Evolutionary conservation across 2,113 vertebrate genomes (phyloP).

Genomic region (Symphodus melops): DNA sequence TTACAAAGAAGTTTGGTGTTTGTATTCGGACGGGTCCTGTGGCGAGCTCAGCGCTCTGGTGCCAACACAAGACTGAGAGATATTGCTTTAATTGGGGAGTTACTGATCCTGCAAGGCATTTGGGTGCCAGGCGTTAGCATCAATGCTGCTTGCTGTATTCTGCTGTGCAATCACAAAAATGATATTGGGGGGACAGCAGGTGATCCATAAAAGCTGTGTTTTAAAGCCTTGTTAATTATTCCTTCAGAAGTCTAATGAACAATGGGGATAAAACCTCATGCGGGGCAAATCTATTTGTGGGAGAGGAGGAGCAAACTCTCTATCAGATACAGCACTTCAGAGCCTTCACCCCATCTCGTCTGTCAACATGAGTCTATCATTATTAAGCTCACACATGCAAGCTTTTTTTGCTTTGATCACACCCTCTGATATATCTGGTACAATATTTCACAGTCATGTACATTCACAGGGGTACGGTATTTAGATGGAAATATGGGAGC

Average conservation of each 20-base stretch:
- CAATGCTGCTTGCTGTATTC: slow-evolving; percentile 79
- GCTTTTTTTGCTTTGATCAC: slow-evolving; percentile 65
- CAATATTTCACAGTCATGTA: slow-evolving; percentile 59
- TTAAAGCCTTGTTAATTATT: slow-evolving; percentile 89
- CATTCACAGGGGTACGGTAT: slow-evolving; percentile 47
- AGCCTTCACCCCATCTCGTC: slow-evolving; percentile 61
- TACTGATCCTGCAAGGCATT: slow-evolving; percentile 84
- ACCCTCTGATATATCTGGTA: slow-evolving; percentile 35
- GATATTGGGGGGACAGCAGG: slow-evolving; percentile 86
- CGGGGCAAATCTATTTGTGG: slow-evolving; percentile 73
- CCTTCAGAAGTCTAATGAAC: slow-evolving; percentile 86
- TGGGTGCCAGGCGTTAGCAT: slow-evolving; percentile 81
- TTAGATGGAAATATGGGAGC: slow-evolving; percentile 48
- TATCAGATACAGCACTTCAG: slow-evolving; percentile 63
- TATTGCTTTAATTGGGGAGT: slow-evolving; percentile 84
- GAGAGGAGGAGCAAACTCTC: slow-evolving; percentile 58
- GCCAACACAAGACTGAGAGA: slow-evolving; percentile 75
- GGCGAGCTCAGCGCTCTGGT: slow-evolving; percentile 64
- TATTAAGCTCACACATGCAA: slow-evolving; percentile 48
- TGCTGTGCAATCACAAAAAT: slow-evolving; percentile 87
- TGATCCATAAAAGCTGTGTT: slow-evolving; percentile 87
- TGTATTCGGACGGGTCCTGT: slow-evolving; percentile 63
- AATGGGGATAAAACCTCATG: slow-evolving; percentile 79
- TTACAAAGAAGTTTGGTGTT: slow-evolving; percentile 65
- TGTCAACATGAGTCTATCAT: slow-evolving; percentile 62